phyloP scores from a whole-genome alignment of 2,888 invertebrate species.

The Theodoxus fluviatilis region DNA sequence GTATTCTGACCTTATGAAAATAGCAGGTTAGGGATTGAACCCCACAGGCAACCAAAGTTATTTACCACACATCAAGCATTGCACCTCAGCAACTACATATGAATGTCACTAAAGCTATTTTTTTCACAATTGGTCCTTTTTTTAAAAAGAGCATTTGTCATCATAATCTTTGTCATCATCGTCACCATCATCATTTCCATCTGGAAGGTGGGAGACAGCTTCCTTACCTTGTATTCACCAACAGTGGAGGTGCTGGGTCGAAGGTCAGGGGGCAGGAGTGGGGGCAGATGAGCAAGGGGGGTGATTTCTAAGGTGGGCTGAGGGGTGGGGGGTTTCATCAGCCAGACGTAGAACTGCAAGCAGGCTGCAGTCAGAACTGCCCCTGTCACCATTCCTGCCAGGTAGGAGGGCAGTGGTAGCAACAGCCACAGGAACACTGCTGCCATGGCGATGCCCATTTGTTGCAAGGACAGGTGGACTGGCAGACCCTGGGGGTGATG shows the following conservation, averaged over 20 bases:
- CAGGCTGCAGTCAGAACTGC: conserved; percentile 40
- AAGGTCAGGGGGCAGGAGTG: conserved; percentile 52
- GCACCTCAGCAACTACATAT: too few species aligned
- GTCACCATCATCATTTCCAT: too few species aligned
- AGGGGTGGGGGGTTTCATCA: conserved; percentile 40
- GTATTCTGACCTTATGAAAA: too few species aligned
- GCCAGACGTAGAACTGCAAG: conserved; percentile 47
- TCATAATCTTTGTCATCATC: too few species aligned
- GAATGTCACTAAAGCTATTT: too few species aligned
- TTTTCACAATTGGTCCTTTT: too few species aligned
- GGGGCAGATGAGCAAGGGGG: conserved; percentile 50
- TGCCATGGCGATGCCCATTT: conserved; percentile 24
- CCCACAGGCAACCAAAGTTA: too few species aligned
- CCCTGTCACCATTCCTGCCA: conserved; percentile 55
- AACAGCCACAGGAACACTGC: conserved; percentile 48
- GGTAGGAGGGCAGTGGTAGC: conserved; percentile 55
- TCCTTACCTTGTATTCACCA: conserved; percentile 51
- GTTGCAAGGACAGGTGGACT: not conserved
- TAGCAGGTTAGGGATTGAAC: too few species aligned
- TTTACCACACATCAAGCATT: too few species aligned
- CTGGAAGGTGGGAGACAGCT: too few species aligned
- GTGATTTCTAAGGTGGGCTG: conserved; percentile 39
- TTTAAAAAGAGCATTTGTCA: too few species aligned
- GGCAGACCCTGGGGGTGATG: too few species aligned
- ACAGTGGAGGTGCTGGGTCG: conserved; percentile 45